These are phyloP conservation scores for Conomelus anceps DNA, from an alignment of 2,888 invertebrate genomes.

Conservation along the genomic window DNA sequence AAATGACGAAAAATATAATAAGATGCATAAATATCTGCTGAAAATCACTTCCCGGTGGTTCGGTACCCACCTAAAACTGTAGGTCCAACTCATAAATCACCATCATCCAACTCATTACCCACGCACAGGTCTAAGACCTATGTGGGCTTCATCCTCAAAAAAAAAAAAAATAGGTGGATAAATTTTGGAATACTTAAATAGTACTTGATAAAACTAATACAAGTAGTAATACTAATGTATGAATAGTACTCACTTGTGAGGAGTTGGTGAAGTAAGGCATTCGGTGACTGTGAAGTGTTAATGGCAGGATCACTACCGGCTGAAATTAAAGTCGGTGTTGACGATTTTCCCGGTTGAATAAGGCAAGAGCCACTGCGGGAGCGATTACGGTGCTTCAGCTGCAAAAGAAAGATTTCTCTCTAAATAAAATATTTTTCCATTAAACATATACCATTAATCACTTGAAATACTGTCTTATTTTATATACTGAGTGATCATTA, in stretches of 20 bases:
- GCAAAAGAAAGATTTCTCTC: background rate
- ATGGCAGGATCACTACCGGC: slow-evolving; percentile 23
- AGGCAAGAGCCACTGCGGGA: slow-evolving; percentile 49
- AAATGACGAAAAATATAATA: too few species aligned
- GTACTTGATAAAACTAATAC: background rate
- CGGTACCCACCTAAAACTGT: too few species aligned
- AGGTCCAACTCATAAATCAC: too few species aligned
- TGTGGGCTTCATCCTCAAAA: too few species aligned
- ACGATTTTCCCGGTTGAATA: slow-evolving; percentile 12
- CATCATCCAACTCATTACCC: too few species aligned
- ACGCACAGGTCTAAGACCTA: too few species aligned
- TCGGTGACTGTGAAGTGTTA: background rate
- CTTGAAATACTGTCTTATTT: too few species aligned
- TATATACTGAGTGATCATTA: too few species aligned
- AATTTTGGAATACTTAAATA: background rate
- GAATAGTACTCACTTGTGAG: slow-evolving; percentile 57
- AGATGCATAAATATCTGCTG: too few species aligned
- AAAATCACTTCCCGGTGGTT: too few species aligned
- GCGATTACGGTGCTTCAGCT: slow-evolving; percentile 45
- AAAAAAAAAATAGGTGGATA: too few species aligned
- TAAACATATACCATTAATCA: too few species aligned
- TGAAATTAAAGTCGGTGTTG: slow-evolving; percentile 26
- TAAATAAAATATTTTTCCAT: background rate
- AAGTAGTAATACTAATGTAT: background rate
- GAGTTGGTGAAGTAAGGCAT: slow-evolving; percentile 72